These are phyloP conservation scores for Acyrthosiphon pisum DNA, from an alignment of 1,140 invertebrate genomes.

Conservation along the genomic window DNA sequence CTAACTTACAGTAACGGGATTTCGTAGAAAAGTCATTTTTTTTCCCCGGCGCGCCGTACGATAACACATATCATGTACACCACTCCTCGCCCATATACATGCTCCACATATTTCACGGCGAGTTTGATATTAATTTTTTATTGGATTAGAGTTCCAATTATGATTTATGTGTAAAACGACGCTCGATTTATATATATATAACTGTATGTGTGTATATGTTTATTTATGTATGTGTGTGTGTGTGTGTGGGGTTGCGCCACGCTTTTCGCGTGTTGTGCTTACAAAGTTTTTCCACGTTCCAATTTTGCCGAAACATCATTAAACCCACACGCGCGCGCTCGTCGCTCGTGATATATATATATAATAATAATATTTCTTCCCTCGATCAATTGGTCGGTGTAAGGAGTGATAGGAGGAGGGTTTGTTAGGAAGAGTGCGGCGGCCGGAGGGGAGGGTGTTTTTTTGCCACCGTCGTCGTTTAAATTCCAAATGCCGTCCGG, in stretches of 20 bases:
- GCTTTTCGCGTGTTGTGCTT: background rate
- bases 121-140: slow-evolving; percentile 21
- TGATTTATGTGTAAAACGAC: slow-evolving; percentile 17
- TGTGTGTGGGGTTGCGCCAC: background rate
- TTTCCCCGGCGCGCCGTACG: background rate
- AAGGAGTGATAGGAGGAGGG: background rate
- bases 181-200: background rate
- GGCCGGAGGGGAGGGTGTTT: background rate
- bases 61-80: background rate
- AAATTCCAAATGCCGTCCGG: slow-evolving; percentile 2
- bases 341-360: background rate
- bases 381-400: background rate
- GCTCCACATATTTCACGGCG: background rate
- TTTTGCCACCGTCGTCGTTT: slow-evolving; percentile 28
- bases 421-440: background rate
- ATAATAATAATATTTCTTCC: background rate
- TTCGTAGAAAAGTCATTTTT: background rate
- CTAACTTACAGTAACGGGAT: background rate
- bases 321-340: background rate
- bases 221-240: background rate
- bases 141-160: slow-evolving; percentile 26
- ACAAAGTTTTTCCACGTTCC: slow-evolving; percentile 32
- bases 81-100: background rate
- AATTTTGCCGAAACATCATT: slow-evolving; percentile 31
- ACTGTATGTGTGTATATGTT: background rate